Conservation (phyloP, 2,113 vertebrate species). For the Chrysochloris asiatica region DNA sequence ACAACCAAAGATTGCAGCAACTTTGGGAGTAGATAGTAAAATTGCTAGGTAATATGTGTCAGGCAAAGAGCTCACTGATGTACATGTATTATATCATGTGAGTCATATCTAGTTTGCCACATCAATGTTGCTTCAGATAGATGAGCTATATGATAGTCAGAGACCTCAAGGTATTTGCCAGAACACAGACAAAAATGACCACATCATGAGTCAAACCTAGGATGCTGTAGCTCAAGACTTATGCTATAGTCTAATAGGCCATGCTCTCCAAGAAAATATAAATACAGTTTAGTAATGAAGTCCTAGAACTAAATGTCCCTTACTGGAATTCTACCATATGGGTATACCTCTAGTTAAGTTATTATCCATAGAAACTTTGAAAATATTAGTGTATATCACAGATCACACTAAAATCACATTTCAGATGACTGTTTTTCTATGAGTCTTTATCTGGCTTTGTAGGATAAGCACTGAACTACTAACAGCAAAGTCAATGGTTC, state of each 20-base stretch:
- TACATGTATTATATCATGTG: rapidly evolving
- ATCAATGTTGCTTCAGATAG: background rate
- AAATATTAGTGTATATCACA: background rate
- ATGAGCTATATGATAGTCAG: background rate
- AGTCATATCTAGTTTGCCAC: background rate
- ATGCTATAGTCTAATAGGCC: background rate
- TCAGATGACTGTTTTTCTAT: background rate
- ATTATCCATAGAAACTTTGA: background rate
- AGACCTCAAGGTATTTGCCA: background rate
- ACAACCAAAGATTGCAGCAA: background rate
- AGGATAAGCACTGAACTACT: too few species aligned
- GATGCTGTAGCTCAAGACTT: background rate
- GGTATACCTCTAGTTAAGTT: background rate
- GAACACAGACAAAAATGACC: background rate
- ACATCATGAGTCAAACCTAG: background rate
- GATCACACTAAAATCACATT: background rate
- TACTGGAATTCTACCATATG: background rate
- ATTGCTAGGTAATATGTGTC: background rate
- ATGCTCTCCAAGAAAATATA: background rate
- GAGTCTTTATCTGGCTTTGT: too few species aligned
- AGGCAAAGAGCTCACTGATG: background rate
- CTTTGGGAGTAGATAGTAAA: too few species aligned
- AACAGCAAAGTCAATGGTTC: too few species aligned
- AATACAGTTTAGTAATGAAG: background rate
- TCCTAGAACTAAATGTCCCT: background rate